Evolutionary conservation across 2,113 vertebrate genomes (phyloP).

Genomic region (Sporophila hypoxantha): DNA sequence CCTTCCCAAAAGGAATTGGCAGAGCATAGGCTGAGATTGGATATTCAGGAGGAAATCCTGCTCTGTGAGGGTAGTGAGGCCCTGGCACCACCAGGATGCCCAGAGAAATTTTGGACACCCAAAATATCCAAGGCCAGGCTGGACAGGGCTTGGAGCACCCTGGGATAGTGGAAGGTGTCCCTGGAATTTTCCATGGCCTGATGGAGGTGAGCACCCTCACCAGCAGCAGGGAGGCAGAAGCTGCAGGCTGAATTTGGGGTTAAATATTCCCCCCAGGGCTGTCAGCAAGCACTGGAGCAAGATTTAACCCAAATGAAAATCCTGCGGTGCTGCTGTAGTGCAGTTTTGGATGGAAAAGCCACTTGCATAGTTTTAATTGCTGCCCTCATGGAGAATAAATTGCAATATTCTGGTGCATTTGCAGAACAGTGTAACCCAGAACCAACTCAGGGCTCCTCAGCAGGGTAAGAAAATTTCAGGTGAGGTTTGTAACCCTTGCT

Average conservation of each 20-base stretch:
- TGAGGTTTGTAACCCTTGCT: neutral
- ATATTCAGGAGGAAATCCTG: neutral
- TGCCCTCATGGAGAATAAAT: neutral
- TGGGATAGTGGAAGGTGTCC: neutral
- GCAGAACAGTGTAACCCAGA: neutral
- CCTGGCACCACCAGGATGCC: neutral
- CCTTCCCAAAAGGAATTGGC: too few relatives aligned
- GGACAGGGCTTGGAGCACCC: neutral
- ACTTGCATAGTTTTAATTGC: neutral
- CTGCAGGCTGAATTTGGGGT: neutral
- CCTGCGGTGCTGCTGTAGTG: neutral
- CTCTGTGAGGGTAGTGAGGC: neutral
- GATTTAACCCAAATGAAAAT: neutral
- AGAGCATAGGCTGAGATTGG: rapidly evolving
- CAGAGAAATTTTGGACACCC: neutral
- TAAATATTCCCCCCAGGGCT: neutral
- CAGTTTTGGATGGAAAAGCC: neutral
- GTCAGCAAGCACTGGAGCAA: neutral
- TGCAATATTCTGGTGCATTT: neutral
- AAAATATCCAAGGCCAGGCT: neutral
- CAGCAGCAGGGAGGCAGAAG: neutral
- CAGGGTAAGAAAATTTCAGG: neutral
- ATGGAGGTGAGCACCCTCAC: neutral
- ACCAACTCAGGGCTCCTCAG: neutral
- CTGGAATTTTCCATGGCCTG: neutral